Base-by-base conservation (phyloP, 2,888 invertebrate species). In the Nasonovia ribisnigri region DNA sequence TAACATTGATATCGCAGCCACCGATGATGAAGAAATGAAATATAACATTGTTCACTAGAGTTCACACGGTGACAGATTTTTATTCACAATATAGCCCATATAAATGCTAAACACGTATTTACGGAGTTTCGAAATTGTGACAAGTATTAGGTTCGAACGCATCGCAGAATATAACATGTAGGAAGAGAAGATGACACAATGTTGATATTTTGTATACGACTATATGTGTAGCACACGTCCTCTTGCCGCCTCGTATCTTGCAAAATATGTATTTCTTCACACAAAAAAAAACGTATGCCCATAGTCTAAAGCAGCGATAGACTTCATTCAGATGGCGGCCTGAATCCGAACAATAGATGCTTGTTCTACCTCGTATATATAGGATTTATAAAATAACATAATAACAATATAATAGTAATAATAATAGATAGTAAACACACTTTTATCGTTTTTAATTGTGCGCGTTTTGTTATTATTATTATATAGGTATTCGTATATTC, bases 71-170 rank as follows among this genome's bases (percentile, higher is more conserved):
- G 48, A 77, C 36, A 77, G n/a, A 67, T n/a, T 77, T 90, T 77
- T 42, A 86, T 88, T 88, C n/a, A 36, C 20, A 88, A 29, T 87
- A 29, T 20, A 6, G 36, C 77, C 67, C 77, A 36, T 48, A 77
- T 54, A 89, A 77, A 77, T 51, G 48, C 29, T 89, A 90, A 90
- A 60, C 67, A 46, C 48, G 90, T 90, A 48, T 90, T 77, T 90
- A n/a, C n/a, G 36, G 36, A 67, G 77, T 48, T 67, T 90, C 48
- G 90, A 77, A 90, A 67, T 46, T 36, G 90, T 90, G 48, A 90
- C 90, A 77, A 77, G 48, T 48, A 90, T 90, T 77, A n/a, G 13
- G 51, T 88, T 42, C 43, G 29, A 89, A 89, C 54, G 54, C 36
- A 54, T 29, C 26, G 84, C 11, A 84, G 36, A 86, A 46, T 67